These are phyloP conservation scores for Scrobipalpa costella DNA, from an alignment of 2,888 invertebrate species.

Conservation along the genomic window DNA sequence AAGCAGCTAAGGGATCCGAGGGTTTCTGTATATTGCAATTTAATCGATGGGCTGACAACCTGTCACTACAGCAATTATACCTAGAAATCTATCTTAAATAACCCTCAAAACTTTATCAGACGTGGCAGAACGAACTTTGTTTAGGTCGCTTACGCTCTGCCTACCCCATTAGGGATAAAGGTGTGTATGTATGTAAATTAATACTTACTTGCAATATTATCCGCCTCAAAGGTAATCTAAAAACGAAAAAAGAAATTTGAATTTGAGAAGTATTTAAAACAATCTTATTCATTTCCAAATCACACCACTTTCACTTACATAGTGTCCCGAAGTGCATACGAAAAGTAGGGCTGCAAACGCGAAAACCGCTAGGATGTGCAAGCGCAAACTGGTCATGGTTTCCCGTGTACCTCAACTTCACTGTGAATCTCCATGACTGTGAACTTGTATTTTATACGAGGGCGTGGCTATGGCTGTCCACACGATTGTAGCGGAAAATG, in stretches of 20 bases:
- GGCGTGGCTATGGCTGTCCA: constrained; percentile 61
- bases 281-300: neutral
- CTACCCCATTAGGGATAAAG: no score
- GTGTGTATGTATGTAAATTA: neutral
- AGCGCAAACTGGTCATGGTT: constrained; percentile 55
- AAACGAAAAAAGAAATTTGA: constrained; percentile 33
- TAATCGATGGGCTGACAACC: no score
- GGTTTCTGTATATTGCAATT: no score
- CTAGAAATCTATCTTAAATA: no score
- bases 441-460: constrained; percentile 76
- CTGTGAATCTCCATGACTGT: constrained; percentile 68
- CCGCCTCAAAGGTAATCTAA: constrained; percentile 45
- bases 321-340: constrained; percentile 44
- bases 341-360: constrained; percentile 48
- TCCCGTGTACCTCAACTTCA: constrained; percentile 45
- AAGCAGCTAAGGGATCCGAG: no score
- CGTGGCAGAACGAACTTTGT: no score
- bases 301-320: constrained; percentile 49
- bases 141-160: no score
- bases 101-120: no score
- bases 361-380: constrained; percentile 41
- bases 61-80: no score
- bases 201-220: constrained; percentile 44
- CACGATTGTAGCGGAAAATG: constrained; percentile 62
- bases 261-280: neutral